Evolutionary conservation across 2,797 vertebrate species (phyloP), one percentile per base, ranked within the genome.

Genomic region (Myotis daubentonii): DNA sequence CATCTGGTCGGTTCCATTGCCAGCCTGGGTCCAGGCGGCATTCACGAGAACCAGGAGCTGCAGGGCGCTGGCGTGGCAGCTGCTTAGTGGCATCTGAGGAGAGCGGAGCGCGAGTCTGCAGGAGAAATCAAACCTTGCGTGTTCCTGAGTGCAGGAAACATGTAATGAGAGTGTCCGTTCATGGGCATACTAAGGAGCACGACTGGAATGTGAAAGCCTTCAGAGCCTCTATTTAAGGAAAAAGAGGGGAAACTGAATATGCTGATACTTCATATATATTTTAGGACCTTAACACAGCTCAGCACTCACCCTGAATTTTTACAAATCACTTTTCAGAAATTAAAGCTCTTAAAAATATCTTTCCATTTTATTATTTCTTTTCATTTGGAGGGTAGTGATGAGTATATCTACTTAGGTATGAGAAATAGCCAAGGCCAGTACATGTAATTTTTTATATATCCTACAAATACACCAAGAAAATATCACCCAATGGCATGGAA

Each of bases 1-100:
- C 96, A 96, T 94, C 94, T 96, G 94, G 53, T 70, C 36, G 44
- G 51, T 93, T 79, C 49, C 62, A 38, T 28, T 76, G 83, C 70
- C 93, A 95, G 80, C 51, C 76, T 66, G 71, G 89, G 13, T 23
- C 25, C 13, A 83, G 71, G 79, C 66, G 0, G 86, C 83, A 38
- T 44, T 95, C 78, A 65, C 65, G 88, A 57, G 85, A 94, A 86
- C 60, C 66, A 78, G 72, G 68, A 96, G 68, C 94, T 71, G 47
- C 65, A 66, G 74, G 53, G 53, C 1, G 0, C 76, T 22, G 12
- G 72, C 78, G 57, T 16, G 36, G 47, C 93, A 84, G 76, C 83
- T 95, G 87, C 60, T 36, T 49, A 0, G 7, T 36, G 36, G 57
- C 57, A 70, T 70, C 71, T 30, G n/a, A 38, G 74, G 38, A 88